These are phyloP conservation scores for Sinodicranocentrus sp. DNA, from an alignment of 2,888 invertebrate genomes.

Conservation along the genomic window DNA sequence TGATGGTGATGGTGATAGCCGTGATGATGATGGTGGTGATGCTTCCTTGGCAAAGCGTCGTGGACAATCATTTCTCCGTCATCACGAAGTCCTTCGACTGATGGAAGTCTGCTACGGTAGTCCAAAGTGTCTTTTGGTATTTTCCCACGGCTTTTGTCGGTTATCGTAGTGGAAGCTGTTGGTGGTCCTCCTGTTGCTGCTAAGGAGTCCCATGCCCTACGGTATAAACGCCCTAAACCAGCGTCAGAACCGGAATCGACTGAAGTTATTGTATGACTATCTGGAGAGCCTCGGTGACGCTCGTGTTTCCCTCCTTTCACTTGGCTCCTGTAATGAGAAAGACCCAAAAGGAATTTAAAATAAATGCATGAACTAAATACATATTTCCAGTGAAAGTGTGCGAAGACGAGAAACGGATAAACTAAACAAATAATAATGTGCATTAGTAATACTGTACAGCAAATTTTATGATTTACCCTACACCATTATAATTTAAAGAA, in stretches of 20 bases:
- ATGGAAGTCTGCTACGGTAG: slow-evolving; percentile 77
- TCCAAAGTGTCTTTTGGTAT: slow-evolving; percentile 85
- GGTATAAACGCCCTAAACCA: slow-evolving; percentile 88
- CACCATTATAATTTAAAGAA: no score
- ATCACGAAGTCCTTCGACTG: slow-evolving; percentile 78
- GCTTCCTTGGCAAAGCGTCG: slow-evolving; percentile 81
- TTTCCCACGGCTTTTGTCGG: slow-evolving; percentile 72
- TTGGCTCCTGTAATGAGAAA: slow-evolving; percentile 82
- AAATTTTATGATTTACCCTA: no score
- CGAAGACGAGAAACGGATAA: no score
- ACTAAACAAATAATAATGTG: no score
- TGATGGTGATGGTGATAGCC: slow-evolving; percentile 80
- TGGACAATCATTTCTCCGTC: slow-evolving; percentile 78
- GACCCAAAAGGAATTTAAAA: no score
- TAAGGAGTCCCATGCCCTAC: slow-evolving; percentile 95
- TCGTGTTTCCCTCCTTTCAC: slow-evolving; percentile 90
- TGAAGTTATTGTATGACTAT: slow-evolving; percentile 94
- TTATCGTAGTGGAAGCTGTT: slow-evolving; percentile 72
- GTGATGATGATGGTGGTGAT: slow-evolving; percentile 87
- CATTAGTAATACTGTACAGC: no score
- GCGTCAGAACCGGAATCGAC: slow-evolving; percentile 93
- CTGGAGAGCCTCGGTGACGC: slow-evolving; percentile 91
- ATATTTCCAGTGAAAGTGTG: no score
- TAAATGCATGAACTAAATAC: no score
- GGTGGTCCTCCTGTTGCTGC: slow-evolving; percentile 81